These are phyloP conservation scores for Hyles lineata DNA, from an alignment of 2,888 invertebrate species.

Conservation along the genomic window DNA sequence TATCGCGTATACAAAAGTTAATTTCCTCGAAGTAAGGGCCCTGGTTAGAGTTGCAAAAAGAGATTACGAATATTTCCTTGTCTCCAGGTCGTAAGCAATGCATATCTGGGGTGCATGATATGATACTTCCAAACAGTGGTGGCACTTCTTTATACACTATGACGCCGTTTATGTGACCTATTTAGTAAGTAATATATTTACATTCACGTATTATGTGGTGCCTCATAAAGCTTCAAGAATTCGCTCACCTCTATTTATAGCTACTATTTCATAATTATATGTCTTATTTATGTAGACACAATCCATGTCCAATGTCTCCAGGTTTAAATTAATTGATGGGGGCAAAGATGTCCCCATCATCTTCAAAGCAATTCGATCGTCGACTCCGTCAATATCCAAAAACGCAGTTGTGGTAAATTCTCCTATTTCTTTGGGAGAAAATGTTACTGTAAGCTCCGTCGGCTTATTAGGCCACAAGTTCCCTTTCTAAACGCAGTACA, in stretches of 20 bases:
- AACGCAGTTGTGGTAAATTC: conserved; percentile 79
- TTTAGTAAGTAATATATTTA: conserved; percentile 34
- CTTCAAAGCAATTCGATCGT: conserved; percentile 78
- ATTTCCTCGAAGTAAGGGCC: conserved; percentile 87
- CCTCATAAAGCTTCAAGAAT: neutral
- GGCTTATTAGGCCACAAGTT: conserved; percentile 85
- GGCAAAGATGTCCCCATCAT: conserved; percentile 84
- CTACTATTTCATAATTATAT: conserved; percentile 86
- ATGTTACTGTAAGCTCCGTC: conserved; percentile 81
- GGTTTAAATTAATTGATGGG: conserved; percentile 82
- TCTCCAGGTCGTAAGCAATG: conserved; percentile 79
- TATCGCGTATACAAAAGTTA: conserved; percentile 85
- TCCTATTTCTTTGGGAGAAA: conserved; percentile 82
- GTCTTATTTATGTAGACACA: conserved; percentile 84
- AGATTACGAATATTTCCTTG: conserved; percentile 80
- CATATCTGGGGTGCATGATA: conserved; percentile 78
- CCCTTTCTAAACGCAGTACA: conserved; percentile 72
- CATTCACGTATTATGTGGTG: neutral
- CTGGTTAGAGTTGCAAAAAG: conserved; percentile 84
- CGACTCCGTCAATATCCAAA: conserved; percentile 85
- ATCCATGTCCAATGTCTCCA: conserved; percentile 84
- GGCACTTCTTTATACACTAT: conserved; percentile 75
- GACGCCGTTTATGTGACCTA: conserved; percentile 86
- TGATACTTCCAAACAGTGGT: conserved; percentile 84
- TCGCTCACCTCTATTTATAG: conserved; percentile 80